Evolutionary conservation across 2,113 vertebrate genomes (phyloP).

Genomic region (Orcinus orca): DNA sequence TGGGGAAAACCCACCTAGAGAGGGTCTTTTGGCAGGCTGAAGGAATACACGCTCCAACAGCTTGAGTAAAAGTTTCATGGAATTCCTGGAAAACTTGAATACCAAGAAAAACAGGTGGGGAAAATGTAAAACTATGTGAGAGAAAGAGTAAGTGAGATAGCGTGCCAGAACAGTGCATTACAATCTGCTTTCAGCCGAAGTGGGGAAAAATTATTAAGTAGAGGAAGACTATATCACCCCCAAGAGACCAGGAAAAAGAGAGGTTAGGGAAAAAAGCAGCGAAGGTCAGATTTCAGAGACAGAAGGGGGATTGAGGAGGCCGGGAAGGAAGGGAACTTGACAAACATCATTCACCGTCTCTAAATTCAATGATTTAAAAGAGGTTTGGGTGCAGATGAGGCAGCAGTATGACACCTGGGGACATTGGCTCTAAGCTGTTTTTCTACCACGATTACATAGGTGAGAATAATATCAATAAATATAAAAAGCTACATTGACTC

Average conservation of each 20-base stretch:
- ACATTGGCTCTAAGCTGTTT: not conserved
- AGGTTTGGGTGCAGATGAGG: constrained; percentile 9
- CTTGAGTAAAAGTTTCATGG: constrained; percentile 69
- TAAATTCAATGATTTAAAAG: constrained; percentile 51
- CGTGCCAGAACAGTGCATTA: not conserved
- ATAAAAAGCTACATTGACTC: not conserved
- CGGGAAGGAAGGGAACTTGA: constrained; percentile 20
- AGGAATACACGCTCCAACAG: constrained; percentile 55
- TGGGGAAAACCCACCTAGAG: constrained; percentile 82
- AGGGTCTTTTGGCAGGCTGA: constrained; percentile 62
- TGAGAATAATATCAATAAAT: not conserved
- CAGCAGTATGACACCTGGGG: not conserved
- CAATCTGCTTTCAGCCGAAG: not conserved
- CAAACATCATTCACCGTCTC: not conserved
- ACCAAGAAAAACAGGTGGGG: constrained; percentile 60
- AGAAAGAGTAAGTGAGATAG: not conserved
- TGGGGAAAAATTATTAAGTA: constrained; percentile 40
- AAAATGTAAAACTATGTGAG: constrained; percentile 51
- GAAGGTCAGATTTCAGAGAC: constrained; percentile 36
- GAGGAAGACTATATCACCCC: not conserved
- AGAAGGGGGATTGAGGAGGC: not conserved
- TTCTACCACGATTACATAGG: not conserved
- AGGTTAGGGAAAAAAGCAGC: not conserved
- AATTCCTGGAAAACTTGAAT: constrained; percentile 75
- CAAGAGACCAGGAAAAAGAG: not conserved